Evolutionary conservation across 2,888 invertebrate genomes (phyloP).

Genomic region (Platycheirus rosarum): DNA sequence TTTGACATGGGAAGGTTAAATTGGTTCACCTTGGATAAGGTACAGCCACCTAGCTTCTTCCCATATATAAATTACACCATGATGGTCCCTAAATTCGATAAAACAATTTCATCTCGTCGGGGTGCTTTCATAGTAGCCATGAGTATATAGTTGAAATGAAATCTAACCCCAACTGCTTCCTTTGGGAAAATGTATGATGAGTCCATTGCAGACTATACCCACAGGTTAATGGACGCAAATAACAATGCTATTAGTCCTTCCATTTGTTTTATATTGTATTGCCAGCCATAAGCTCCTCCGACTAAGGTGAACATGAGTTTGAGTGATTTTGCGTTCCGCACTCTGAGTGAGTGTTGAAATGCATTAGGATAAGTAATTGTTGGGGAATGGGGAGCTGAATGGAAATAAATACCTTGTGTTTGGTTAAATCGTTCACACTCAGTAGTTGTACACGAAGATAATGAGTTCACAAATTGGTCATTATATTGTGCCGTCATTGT

Average conservation of each 20-base stretch:
- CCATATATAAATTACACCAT: background rate
- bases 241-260: constrained; percentile 63
- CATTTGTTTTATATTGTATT: constrained; percentile 57
- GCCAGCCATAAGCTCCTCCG: constrained; percentile 27
- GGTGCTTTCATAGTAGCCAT: background rate
- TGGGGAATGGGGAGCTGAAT: constrained; percentile 12
- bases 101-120: constrained; percentile 21
- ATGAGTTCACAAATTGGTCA: constrained; percentile 70
- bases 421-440: constrained; percentile 29
- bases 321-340: background rate
- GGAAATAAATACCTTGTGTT: constrained; percentile 28
- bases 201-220: constrained; percentile 43
- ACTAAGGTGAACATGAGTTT: background rate
- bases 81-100: constrained; percentile 27
- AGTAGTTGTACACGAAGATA: constrained; percentile 38
- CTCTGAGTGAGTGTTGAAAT: constrained; percentile 37
- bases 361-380: constrained; percentile 55
- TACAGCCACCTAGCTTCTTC: too few relatives aligned
- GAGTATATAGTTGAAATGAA: constrained; percentile 1
- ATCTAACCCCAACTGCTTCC: background rate
- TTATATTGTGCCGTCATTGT: constrained; percentile 33
- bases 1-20: constrained; percentile 44
- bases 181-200: constrained; percentile 44
- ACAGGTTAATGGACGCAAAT: constrained; percentile 64
- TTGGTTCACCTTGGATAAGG: constrained; percentile 34